phyloP scores from a whole-genome alignment of 2,888 invertebrate species.

The Agrotis exclamationis region DNA sequence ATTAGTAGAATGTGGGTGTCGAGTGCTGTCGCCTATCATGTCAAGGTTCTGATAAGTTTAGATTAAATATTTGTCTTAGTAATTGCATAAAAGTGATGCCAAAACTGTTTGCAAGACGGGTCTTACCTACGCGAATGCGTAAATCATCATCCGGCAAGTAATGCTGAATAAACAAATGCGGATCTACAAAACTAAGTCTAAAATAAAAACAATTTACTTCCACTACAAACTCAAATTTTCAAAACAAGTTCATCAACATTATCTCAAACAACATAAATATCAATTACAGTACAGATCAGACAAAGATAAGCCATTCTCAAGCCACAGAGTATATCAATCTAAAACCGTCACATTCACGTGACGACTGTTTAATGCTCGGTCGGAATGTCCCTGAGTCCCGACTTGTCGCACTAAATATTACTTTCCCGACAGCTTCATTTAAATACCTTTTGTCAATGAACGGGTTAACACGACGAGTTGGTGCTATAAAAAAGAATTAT shows the following conservation, averaged over 20 bases:
- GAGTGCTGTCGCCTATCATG: conserved; percentile 17
- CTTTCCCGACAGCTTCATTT: conserved; percentile 89
- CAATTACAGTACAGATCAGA: conserved; percentile 58
- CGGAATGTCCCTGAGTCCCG: conserved; percentile 77
- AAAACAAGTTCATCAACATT: conserved; percentile 27
- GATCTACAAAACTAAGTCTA: not conserved
- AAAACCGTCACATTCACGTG: conserved; percentile 75
- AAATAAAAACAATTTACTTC: conserved; percentile 5
- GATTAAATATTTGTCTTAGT: conserved; percentile 10
- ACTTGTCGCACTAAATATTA: conserved; percentile 87
- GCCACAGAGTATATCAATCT: conserved; percentile 63
- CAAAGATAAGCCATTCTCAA: conserved; percentile 53
- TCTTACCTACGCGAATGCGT: too few species aligned
- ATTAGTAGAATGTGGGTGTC: conserved; percentile 37
- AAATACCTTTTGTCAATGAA: conserved; percentile 91
- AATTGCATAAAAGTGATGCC: too few species aligned
- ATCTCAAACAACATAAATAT: conserved; percentile 60
- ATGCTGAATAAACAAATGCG: not conserved
- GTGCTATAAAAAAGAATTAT: conserved; percentile 90
- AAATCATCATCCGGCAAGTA: too few species aligned
- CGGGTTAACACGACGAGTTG: conserved; percentile 86
- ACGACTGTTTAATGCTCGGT: conserved; percentile 78
- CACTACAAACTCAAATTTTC: not conserved
- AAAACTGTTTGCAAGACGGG: not conserved
- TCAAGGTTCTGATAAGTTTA: conserved; percentile 25